Evolutionary conservation across 2,888 invertebrate species (phyloP).

Genomic region (Nomada fucata): DNA sequence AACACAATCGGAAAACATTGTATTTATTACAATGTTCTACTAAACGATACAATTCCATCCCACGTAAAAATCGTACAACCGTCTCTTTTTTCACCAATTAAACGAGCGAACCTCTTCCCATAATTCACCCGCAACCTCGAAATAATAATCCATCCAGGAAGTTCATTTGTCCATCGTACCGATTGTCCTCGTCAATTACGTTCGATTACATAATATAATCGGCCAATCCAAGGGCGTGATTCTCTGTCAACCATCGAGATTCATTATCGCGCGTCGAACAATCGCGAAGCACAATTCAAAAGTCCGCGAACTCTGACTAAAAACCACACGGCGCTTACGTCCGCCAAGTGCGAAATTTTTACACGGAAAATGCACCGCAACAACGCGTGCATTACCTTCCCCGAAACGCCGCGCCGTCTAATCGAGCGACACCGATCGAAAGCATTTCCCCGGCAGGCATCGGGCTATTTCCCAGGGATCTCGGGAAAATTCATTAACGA

Average conservation of each 20-base stretch:
- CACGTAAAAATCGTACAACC: too few relatives aligned
- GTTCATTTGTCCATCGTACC: constrained; percentile 20
- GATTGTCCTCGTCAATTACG: constrained; percentile 37
- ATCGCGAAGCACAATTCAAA: too few relatives aligned
- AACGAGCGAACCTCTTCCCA: background rate
- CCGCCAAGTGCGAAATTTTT: too few relatives aligned
- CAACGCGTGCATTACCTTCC: background rate
- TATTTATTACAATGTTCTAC: too few relatives aligned
- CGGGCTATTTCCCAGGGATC: constrained; percentile 1
- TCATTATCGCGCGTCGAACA: background rate
- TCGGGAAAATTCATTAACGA: constrained; percentile 36
- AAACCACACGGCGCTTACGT: too few relatives aligned
- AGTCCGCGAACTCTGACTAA: too few relatives aligned
- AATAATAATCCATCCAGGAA: constrained; percentile 26
- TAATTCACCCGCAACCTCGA: background rate
- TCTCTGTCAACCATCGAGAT: background rate
- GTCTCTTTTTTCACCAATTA: background rate
- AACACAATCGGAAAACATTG: too few relatives aligned
- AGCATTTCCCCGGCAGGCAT: constrained; percentile 1
- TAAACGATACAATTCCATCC: too few relatives aligned
- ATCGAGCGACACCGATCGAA: constrained; percentile 7
- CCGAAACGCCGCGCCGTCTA: background rate
- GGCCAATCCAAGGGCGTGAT: background rate
- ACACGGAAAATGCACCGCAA: background rate
- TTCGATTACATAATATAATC: background rate